Evolutionary conservation across 35 echinoderm and acorn worm species (phyloP), one percentile per base, ranked within the genome.

Genomic region (Lytechinus pictus): DNA sequence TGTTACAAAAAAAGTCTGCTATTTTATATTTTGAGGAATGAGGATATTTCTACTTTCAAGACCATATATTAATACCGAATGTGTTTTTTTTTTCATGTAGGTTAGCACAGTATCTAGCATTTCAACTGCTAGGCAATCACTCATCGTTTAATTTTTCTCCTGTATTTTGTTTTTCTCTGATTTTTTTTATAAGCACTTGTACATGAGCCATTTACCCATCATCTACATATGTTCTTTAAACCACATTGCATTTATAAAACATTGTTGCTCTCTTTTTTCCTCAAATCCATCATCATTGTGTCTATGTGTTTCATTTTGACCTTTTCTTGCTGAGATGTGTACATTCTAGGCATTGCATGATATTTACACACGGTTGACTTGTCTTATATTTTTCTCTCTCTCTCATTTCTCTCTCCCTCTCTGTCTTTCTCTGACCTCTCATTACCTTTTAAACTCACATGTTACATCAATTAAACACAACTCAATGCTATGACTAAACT

Each of bases 231-330:
- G 94, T 95, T 96, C 94, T 95, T 96, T 96, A 96, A 96, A 95
- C 96, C 96, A 96, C 94, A 96, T 96, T 96, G 96, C 96, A 96
- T 96, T 95, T 95, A 96, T 95, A 96, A 96, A 96, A 96, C 93
- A 95, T 95, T 29, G 61, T 92, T 91, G 91, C 88, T 94, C 88
- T 96, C 86, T 71, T 95, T 94, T 92, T 92, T 91, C 95, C 95
- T 95, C 52, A 54, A 95, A 87, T 92, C 87, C 94, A 94, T 95
- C 87, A 90, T 86, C 96, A 96, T 79, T 91, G 96, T 95, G 94
- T 96, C 96, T 95, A 33, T 93, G 92, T 93, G 92, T 93, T 27
- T 93, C 92, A 93, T 93, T 79, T 93, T 93, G 92, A 93, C 92
- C 92, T 93, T 33, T 93, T 93, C 92, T 93, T 57, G 92, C 92